These are phyloP conservation scores for Drosophila nr. perissopoda DNA, from an alignment of 2,888 invertebrate genomes.

Conservation along the genomic window DNA sequence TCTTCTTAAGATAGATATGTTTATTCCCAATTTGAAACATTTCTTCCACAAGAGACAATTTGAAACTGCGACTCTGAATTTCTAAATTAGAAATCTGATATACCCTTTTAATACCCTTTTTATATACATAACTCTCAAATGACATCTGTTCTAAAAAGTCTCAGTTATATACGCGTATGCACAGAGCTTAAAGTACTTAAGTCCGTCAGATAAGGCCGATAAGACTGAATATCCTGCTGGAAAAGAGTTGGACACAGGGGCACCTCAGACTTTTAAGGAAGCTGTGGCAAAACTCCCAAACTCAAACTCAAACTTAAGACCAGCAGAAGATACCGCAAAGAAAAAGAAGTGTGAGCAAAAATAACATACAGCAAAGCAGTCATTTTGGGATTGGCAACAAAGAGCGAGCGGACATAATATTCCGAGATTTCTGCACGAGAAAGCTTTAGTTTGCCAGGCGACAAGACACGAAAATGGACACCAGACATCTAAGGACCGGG, in stretches of 20 bases:
- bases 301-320: slow-evolving; percentile 5
- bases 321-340: neutral
- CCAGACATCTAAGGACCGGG: neutral
- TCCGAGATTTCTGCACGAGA: slow-evolving; percentile 50
- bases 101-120: neutral
- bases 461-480: slow-evolving; percentile 39
- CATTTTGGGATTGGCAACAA: slow-evolving; percentile 3
- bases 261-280: neutral
- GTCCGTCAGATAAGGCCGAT: neutral
- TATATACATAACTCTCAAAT: neutral
- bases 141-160: neutral
- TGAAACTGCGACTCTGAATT: neutral
- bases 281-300: neutral
- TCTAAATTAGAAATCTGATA: neutral
- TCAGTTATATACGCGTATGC: neutral
- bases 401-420: slow-evolving; percentile 59
- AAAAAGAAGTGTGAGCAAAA: slow-evolving; percentile 27
- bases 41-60: neutral
- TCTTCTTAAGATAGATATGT: neutral
- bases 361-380: slow-evolving; percentile 22
- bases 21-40: neutral
- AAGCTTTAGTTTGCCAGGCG: slow-evolving; percentile 41
- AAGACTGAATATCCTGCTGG: neutral
- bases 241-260: neutral
- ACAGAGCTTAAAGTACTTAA: neutral